Evolutionary conservation across 2,888 invertebrate species (phyloP).

Genomic region (Amiota communis): DNA sequence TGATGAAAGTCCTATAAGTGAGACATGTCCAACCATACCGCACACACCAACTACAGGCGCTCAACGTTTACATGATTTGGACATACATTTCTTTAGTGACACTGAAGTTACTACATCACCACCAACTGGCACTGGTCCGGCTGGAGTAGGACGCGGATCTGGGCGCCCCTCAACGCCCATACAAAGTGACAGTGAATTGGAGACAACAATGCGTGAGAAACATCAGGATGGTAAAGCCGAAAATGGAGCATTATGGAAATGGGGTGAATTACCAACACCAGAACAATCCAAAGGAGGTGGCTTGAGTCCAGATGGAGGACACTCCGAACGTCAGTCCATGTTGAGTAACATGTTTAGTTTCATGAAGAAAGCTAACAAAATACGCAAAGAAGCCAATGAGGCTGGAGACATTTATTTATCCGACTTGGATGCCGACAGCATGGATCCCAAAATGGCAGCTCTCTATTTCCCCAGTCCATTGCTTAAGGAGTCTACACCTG

Average conservation of each 20-base stretch:
- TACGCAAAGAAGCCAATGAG: slow-evolving; percentile 75
- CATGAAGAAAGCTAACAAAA: slow-evolving; percentile 84
- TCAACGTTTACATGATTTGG: slow-evolving; percentile 75
- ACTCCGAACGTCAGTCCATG: slow-evolving; percentile 79
- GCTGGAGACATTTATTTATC: slow-evolving; percentile 91
- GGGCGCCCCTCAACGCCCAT: slow-evolving; percentile 88
- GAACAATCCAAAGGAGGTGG: slow-evolving; percentile 62
- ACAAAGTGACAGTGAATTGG: slow-evolving; percentile 96
- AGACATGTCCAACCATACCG: slow-evolving; percentile 50
- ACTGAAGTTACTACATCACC: slow-evolving; percentile 81
- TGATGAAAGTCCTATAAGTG: slow-evolving; percentile 60
- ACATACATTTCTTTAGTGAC: slow-evolving; percentile 94
- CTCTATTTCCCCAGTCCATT: slow-evolving; percentile 83
- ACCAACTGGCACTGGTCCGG: slow-evolving; percentile 75
- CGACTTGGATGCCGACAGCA: slow-evolving; percentile 87
- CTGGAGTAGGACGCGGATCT: slow-evolving; percentile 76
- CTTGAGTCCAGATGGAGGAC: slow-evolving; percentile 44
- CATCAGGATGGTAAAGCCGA: slow-evolving; percentile 62
- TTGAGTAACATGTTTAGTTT: slow-evolving; percentile 94
- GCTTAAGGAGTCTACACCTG: slow-evolving; percentile 47
- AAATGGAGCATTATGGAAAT: slow-evolving; percentile 82
- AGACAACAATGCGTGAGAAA: slow-evolving; percentile 76
- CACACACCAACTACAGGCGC: slow-evolving; percentile 69
- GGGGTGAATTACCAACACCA: slow-evolving; percentile 86
- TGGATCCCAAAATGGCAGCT: slow-evolving; percentile 93